Evolutionary conservation across 2,888 invertebrate genomes (phyloP), one percentile per base, ranked within the genome.

Genomic region (Cataglyphis livida): DNA sequence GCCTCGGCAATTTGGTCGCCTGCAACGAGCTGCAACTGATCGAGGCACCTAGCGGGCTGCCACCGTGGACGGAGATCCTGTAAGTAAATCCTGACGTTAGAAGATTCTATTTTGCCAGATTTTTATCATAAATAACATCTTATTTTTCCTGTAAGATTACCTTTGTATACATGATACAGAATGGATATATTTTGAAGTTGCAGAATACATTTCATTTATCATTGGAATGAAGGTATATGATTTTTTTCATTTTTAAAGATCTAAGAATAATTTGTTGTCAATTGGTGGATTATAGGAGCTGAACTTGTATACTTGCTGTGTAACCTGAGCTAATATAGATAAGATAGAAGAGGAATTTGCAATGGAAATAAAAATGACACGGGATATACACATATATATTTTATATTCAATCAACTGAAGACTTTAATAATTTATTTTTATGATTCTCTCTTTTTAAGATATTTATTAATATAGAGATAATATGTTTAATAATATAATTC

Each of bases 51-150:
- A 93, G 91, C 76, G 92, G 93, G 18, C 82, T 95, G 81, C 95
- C 95, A 84, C 93, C 92, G 41, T 95, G 95, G 95, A 94, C 93
- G 35, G 93, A 93, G 84, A 90, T 84, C 44, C 87, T 95, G 94
- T 95, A 85, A 94, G 94, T 93, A 88, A 68, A 88, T 84, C 64
- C 10, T 21, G 25, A 9, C n/a, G 6, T 51, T 51, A 12, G 1
- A 59, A 54, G 12, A 59, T 6, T 28, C 2, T 28, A n/a, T 28
- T 51, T 12, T n/a, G 7, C 5, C 18, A 18, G 18, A 48, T 1
- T 18, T 44, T 44, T 59, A 41, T 4, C 0, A 3, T 18, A 59
- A 73, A 15, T n/a, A 28, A n/a, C 1, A 9, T 44, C 41, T 62
- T 0, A 32, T 7, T 57, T 38, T 10, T 10, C 10, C 25, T 25